phyloP scores from a whole-genome alignment of 2,113 vertebrate genomes.

The Podilymbus podiceps region DNA sequence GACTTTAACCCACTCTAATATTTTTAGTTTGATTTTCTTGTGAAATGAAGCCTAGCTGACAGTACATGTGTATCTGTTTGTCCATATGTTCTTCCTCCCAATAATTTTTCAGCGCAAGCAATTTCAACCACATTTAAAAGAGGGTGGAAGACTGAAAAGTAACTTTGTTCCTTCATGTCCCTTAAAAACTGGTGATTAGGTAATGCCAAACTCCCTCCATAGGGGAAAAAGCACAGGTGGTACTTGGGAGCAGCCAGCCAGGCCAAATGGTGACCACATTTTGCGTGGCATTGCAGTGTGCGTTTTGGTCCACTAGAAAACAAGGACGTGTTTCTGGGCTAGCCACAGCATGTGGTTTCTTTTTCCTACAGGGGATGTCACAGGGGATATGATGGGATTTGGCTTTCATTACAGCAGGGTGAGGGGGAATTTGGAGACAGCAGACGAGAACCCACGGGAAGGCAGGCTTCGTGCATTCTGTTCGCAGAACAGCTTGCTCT shows the following conservation, averaged over 20 bases:
- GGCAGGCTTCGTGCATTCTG: background rate
- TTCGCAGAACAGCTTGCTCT: background rate
- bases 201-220: background rate
- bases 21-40: conserved; percentile 5
- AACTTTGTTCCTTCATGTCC: background rate
- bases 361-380: background rate
- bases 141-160: background rate
- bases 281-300: background rate
- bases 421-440: background rate
- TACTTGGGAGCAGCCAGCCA: background rate
- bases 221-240: background rate
- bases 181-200: background rate
- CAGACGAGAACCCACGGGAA: background rate
- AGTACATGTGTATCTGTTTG: background rate
- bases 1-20: background rate
- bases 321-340: background rate
- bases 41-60: conserved; percentile 1
- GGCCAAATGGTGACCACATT: background rate
- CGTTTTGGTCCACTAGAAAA: background rate
- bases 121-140: background rate
- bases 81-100: conserved; percentile 19
- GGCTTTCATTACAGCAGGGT: background rate
- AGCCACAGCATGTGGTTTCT: background rate
- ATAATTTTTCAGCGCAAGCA: background rate
- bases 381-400: background rate